Evolutionary conservation across 2,797 vertebrate species (phyloP).

Genomic region (Enteromius unitaeniatus): DNA sequence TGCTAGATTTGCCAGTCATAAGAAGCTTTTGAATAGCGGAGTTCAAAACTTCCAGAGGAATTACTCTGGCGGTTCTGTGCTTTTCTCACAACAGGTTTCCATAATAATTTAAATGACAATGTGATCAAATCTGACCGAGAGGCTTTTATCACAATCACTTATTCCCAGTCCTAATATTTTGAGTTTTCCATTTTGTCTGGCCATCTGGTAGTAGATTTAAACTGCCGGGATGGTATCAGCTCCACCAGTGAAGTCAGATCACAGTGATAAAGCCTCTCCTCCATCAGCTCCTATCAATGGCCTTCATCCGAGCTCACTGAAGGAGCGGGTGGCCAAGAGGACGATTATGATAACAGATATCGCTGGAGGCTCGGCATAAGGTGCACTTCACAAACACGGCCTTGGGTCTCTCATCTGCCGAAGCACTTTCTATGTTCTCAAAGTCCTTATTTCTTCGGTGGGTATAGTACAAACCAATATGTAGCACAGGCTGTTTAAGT

Average conservation of each 20-base stretch:
- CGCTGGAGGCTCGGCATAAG: background rate
- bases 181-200: slow-evolving; percentile 17
- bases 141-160: slow-evolving; percentile 17
- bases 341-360: background rate
- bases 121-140: background rate
- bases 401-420: background rate
- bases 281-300: background rate
- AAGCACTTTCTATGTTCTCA: background rate
- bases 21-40: background rate
- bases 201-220: slow-evolving; percentile 8
- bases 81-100: background rate
- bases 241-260: background rate
- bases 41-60: background rate
- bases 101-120: slow-evolving; percentile 32
- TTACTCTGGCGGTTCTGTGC: background rate
- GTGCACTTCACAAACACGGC: background rate
- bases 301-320: background rate
- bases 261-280: background rate
- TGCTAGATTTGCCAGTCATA: background rate
- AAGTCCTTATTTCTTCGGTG: background rate
- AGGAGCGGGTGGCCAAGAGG: background rate
- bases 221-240: background rate
- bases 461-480: background rate
- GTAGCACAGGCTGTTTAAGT: background rate
- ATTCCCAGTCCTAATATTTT: slow-evolving; percentile 28